Evolutionary conservation across 2,797 vertebrate species (phyloP), one percentile per base, ranked within the genome.

Genomic region (Channallabes apus): DNA sequence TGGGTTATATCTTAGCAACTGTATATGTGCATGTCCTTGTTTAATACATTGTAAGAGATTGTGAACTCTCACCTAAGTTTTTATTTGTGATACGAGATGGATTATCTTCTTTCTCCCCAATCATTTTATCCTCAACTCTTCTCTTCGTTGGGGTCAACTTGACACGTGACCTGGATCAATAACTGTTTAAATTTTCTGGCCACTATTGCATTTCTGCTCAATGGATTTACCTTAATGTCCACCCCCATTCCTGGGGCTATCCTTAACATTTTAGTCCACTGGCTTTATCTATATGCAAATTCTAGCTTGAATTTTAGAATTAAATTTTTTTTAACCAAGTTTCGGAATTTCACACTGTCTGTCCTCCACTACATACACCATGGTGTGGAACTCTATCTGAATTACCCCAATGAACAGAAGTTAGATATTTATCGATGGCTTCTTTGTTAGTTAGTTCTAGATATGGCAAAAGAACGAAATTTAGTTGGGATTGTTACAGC

Each of bases 131-230:
- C 92, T 91, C 92, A 89, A 86, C 80, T 88, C 69, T 56, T 88
- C 81, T 87, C 83, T 88, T 56, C 78, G 86, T 82, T 88, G 91
- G 92, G 94, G 94, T 94, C 93, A 92, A 87, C 90, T 92, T 93
- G 92, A 92, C 87, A 91, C 93, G 91, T 94, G 94, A 95, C 94
- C 92, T 90, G 92, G 93, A 95, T 95, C 94, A 93, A 95, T 95
- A 95, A 93, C 93, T 94, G 93, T 94, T 95, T 94, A 95, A 95
- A 95, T 92, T 91, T 87, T 91, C 88, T 86, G 88, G 89, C 89
- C 92, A 92, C 92, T 88, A 75, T 89, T 93, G 94, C 90, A 93
- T 94, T 94, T 88, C 92, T 90, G 91, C 91, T 89, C 88, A 87
- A 83, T 71, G 82, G 84, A 87, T 87, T 89, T 89, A 84, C 69